phyloP scores from a whole-genome alignment of 2,797 vertebrate genomes.

The Myotis planiceps region DNA sequence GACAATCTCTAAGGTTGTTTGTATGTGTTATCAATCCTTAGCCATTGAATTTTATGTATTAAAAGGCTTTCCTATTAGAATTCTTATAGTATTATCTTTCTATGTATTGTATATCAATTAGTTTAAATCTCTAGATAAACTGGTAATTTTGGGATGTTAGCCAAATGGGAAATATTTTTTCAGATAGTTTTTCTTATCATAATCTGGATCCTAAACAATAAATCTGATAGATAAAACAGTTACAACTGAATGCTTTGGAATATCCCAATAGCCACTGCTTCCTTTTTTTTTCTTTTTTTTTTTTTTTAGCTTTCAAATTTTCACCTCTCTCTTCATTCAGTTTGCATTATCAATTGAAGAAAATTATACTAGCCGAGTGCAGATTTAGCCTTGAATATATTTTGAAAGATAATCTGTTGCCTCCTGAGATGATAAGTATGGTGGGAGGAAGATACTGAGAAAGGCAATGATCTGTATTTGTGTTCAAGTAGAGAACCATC shows the following conservation, averaged over 20 bases:
- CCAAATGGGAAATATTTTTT: not conserved
- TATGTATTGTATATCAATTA: not conserved
- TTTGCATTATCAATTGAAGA: not conserved
- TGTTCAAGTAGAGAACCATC: not conserved
- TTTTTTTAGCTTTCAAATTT: not conserved
- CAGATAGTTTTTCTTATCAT: not conserved
- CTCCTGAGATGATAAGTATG: not conserved
- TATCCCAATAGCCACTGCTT: not conserved
- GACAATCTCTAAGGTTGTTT: not conserved
- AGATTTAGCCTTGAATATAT: not conserved
- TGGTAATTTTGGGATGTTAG: not conserved
- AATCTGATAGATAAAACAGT: not conserved
- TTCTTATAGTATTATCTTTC: not conserved
- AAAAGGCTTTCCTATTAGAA: not conserved
- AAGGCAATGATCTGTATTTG: not conserved
- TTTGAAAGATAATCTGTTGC: not conserved
- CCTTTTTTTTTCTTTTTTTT: not conserved
- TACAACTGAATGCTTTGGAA: not conserved
- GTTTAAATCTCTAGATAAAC: not conserved
- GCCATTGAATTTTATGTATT: not conserved
- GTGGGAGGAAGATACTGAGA: not conserved
- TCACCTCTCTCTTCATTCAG: conserved; percentile 21
- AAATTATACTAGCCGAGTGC: not conserved
- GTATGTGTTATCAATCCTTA: not conserved
- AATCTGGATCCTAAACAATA: not conserved